These are phyloP conservation scores for Catocala sponsa DNA, from an alignment of 2,888 invertebrate genomes.

Conservation along the genomic window DNA sequence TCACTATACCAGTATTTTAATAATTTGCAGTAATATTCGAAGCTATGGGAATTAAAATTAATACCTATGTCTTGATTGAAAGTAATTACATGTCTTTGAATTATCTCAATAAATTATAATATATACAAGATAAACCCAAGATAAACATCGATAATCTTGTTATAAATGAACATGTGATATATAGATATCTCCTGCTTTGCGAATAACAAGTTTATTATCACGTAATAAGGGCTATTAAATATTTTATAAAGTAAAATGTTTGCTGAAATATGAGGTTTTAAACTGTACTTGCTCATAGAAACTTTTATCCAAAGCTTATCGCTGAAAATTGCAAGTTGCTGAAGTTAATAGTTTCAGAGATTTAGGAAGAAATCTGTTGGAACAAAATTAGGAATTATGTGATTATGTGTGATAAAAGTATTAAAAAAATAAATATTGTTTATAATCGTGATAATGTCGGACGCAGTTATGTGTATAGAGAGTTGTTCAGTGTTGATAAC, in stretches of 20 bases:
- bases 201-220: conserved; percentile 15
- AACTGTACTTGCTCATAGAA: conserved; percentile 13
- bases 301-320: conserved; percentile 58
- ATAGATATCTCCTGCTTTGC: not conserved
- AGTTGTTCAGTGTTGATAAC: conserved; percentile 32
- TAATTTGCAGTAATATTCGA: conserved; percentile 36
- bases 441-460: conserved; percentile 32
- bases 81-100: not conserved
- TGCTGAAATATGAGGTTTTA: not conserved
- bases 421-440: conserved; percentile 16
- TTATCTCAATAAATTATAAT: not conserved
- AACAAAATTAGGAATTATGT: conserved; percentile 71
- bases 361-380: conserved; percentile 55
- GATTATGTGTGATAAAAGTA: conserved; percentile 43
- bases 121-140: no score
- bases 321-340: conserved; percentile 11
- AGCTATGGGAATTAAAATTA: conserved; percentile 42
- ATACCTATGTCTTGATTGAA: not conserved
- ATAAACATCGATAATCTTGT: not conserved
- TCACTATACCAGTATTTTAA: conserved; percentile 9
- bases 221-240: conserved; percentile 17
- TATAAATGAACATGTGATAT: not conserved
- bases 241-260: not conserved
- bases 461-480: conserved; percentile 13
- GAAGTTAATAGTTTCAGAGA: conserved; percentile 29